Base-by-base conservation (phyloP, 2,113 vertebrate species). In the Phainopepla nitens region DNA sequence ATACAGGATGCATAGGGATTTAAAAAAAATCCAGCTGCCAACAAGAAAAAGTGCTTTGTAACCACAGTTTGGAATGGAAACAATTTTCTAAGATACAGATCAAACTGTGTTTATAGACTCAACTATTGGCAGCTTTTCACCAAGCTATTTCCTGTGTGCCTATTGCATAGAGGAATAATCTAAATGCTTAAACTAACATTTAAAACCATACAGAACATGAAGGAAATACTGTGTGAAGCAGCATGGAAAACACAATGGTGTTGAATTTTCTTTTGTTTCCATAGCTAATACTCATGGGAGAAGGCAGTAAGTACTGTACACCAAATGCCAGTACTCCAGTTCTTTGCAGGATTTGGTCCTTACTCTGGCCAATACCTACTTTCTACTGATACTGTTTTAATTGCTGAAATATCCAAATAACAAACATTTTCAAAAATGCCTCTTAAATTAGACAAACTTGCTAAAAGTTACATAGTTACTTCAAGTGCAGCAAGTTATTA, bases 31-130 rank as follows among this genome's bases (percentile, higher is more conserved):
- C 50, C 84, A 94, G 36, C 79, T 92, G 89, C 85, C 94, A 94
- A 91, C 85, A 92, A 94, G 94, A 94, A 93, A 90, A 96, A 92
- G 88, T 92, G 90, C 96, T 95, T 95, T 96, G 93, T 91, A 87
- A 80, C 90, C 70, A 92, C 64, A 45, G 72, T 80, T 95, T 95
- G 90, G 92, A 96, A 92, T 94, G 92, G 94, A 96, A 97, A 89
- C 93, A 85, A 79, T 96, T 96, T 97, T 95, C 82, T 87, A 91
- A 96, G 91, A 94, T 93, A 97, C 28, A 85, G 93, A 97, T 97
- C 95, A 96, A 97, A 95, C 78, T 84, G 86, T 97, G 91, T 93
- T 94, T 95, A 92, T 96, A 95, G 96, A 92, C 87, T 64, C 51
- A 23, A 53, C 65, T 89, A 92, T 70, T 97, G 94, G 91, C 88